phyloP scores from a whole-genome alignment of 2,888 invertebrate genomes.

The Meandrusa payeni region DNA sequence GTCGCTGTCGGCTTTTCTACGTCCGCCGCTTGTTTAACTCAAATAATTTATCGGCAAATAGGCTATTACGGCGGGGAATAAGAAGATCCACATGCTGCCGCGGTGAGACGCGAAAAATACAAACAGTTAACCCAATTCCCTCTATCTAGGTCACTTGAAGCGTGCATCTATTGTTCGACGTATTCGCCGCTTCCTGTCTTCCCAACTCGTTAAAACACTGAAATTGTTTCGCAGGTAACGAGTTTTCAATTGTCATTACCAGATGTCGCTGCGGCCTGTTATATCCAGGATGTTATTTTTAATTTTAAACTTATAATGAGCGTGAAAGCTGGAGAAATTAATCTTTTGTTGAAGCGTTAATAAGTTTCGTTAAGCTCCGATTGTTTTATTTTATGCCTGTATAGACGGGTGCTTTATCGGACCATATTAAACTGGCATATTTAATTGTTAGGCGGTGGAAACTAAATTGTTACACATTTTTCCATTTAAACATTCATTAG shows the following conservation, averaged over 20 bases:
- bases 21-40: slow-evolving; percentile 46
- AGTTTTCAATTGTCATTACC: slow-evolving; percentile 28
- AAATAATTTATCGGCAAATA: slow-evolving; percentile 59
- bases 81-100: slow-evolving; percentile 38
- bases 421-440: no score
- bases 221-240: slow-evolving; percentile 31
- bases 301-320: slow-evolving; percentile 24
- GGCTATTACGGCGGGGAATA: slow-evolving; percentile 48
- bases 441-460: no score
- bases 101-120: slow-evolving; percentile 45
- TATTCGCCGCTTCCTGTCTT: slow-evolving; percentile 30
- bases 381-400: slow-evolving; percentile 10
- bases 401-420: neutral
- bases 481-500: no score
- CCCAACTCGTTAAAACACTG: slow-evolving; percentile 32
- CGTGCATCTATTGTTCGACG: slow-evolving; percentile 31
- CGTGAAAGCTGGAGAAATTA: slow-evolving; percentile 20
- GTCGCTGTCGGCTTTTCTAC: slow-evolving; percentile 20
- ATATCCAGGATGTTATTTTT: slow-evolving; percentile 20
- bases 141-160: slow-evolving; percentile 33
- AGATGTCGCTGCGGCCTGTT: slow-evolving; percentile 19
- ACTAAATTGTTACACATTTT: no score
- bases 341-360: slow-evolving; percentile 22
- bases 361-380: slow-evolving; percentile 22
- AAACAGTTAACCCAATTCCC: slow-evolving; percentile 58